Evolutionary conservation across 2,797 vertebrate species (phyloP).

Genomic region (Cossypha polioptera): DNA sequence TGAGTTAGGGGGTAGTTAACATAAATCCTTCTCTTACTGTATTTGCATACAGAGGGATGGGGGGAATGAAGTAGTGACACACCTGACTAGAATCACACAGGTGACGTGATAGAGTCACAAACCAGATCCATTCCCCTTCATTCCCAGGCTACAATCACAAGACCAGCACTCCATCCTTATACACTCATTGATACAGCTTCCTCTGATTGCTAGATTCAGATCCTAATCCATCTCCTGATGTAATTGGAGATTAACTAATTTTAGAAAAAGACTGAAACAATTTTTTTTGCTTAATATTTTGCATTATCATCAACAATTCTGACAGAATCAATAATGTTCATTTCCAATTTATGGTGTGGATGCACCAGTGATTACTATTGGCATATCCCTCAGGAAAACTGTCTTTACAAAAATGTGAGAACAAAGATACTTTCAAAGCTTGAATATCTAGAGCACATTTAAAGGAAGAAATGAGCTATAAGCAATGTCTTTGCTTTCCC

Average conservation of each 20-base stretch:
- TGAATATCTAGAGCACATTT: slow-evolving; percentile 35
- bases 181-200: background rate
- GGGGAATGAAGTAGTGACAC: background rate
- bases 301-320: slow-evolving; percentile 15
- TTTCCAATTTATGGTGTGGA: slow-evolving; percentile 33
- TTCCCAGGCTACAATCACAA: background rate
- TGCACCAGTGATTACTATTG: background rate
- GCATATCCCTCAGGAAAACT: slow-evolving; percentile 47
- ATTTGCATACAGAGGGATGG: background rate
- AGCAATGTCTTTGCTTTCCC: slow-evolving; percentile 65
- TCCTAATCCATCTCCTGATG: background rate
- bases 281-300: background rate
- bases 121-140: background rate
- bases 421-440: slow-evolving; percentile 6
- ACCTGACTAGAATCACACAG: background rate
- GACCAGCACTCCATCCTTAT: background rate
- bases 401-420: slow-evolving; percentile 25
- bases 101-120: background rate
- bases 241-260: background rate
- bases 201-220: background rate
- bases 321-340: slow-evolving; percentile 30
- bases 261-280: background rate
- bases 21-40: background rate
- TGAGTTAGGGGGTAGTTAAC: background rate
- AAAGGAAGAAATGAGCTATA: slow-evolving; percentile 63